These are phyloP conservation scores for Conchocele bisecta DNA, from an alignment of 2,888 invertebrate genomes.

Conservation along the genomic window DNA sequence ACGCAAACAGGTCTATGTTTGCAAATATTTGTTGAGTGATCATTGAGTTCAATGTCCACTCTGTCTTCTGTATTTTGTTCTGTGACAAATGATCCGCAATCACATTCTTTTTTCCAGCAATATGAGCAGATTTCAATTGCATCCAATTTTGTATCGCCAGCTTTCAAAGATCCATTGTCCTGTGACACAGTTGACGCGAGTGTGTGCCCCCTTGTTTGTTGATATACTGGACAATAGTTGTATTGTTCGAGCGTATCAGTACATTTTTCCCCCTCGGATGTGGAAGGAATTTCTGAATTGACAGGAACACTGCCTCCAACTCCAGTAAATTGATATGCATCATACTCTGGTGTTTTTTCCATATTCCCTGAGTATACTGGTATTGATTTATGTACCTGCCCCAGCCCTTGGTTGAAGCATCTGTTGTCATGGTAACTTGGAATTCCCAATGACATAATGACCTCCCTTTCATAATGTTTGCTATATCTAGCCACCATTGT, in stretches of 20 bases:
- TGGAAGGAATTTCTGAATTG: slow-evolving; percentile 6
- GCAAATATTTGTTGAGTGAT: slow-evolving; percentile 11
- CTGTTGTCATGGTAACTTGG: too few species aligned
- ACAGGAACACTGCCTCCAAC: slow-evolving; percentile 11
- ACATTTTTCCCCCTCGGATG: slow-evolving; percentile 8
- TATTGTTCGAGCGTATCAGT: slow-evolving; percentile 29
- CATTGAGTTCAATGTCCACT: slow-evolving; percentile 22
- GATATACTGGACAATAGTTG: slow-evolving; percentile 42
- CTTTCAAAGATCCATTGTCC: slow-evolving; percentile 8
- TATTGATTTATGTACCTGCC: too few species aligned
- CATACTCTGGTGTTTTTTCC: too few species aligned
- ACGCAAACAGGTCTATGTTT: slow-evolving; percentile 25
- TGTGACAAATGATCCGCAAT: slow-evolving; percentile 18
- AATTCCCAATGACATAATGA: too few species aligned
- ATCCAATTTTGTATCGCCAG: background rate
- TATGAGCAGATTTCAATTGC: slow-evolving; percentile 15
- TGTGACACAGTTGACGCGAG: slow-evolving; percentile 29
- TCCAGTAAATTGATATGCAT: slow-evolving; percentile 36
- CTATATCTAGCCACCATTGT: too few species aligned
- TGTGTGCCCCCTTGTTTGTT: slow-evolving; percentile 42
- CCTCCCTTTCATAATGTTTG: too few species aligned
- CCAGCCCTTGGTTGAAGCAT: too few species aligned
- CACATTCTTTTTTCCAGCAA: slow-evolving; percentile 7
- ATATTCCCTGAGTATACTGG: too few species aligned
- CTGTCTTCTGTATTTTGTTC: slow-evolving; percentile 2